A percentile compares a stretch with the other conserved stretches of the same genome.
These are phyloP conservation scores for Allolobophora icterica DNA, from an alignment of 2,888 invertebrate genomes.

Conservation along the genomic window DNA sequence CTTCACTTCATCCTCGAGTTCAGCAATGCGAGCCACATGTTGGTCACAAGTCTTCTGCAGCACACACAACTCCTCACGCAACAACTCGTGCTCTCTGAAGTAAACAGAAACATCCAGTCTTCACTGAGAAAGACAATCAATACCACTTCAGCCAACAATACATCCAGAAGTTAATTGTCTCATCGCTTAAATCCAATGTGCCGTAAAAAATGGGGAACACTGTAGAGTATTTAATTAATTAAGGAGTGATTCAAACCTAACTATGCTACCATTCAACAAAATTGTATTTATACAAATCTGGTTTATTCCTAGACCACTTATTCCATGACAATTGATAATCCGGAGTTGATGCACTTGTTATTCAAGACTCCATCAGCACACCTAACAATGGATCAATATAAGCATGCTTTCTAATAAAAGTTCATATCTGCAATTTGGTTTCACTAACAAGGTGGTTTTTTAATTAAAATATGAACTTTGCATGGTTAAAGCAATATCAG, in stretches of 20 bases:
- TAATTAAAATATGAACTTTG: too few relatives aligned
- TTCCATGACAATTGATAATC: background rate
- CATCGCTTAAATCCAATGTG: background rate
- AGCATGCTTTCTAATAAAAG: too few relatives aligned
- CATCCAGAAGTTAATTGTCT: background rate
- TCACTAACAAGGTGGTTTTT: too few relatives aligned
- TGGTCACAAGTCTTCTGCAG: conserved; percentile 83
- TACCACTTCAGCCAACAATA: background rate
- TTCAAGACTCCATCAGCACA: background rate
- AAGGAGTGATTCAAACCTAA: background rate
- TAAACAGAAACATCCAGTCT: background rate
- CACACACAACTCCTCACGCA: conserved; percentile 88
- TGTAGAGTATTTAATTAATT: background rate
- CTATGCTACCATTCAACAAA: background rate
- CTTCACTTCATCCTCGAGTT: conserved; percentile 88
- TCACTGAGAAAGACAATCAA: background rate
- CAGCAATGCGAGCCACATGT: conserved; percentile 79
- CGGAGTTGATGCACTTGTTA: background rate
- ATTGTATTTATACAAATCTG: background rate
- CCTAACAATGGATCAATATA: background rate
- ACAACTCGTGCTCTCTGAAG: conserved; percentile 82
- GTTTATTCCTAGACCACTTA: background rate
- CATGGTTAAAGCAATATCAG: too few relatives aligned
- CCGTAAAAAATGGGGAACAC: background rate
- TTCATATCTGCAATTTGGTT: too few relatives aligned